Base-by-base conservation (phyloP, 1,140 invertebrate species). In the Brevipalpus yothersi region DNA sequence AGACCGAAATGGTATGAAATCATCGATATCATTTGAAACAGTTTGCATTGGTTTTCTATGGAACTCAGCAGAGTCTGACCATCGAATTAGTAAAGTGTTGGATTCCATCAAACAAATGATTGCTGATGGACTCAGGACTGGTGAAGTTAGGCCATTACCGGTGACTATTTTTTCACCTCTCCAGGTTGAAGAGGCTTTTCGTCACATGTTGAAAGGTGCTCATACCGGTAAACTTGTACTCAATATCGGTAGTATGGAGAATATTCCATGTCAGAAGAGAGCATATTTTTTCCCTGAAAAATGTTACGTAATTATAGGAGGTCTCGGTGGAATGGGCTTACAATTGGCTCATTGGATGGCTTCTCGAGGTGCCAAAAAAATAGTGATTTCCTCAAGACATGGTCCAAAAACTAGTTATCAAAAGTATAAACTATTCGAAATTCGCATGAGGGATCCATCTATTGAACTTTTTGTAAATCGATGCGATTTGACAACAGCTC, bases 141-240 rank as follows among this genome's bases (percentile, higher is more conserved):
- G 90, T 7, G 85, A 83, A 42, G 86, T 97, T 0, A 74, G 77
- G 53, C 91, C 91, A 1, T 71, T 96, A 9, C 81, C 82, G 1
- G 73, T 77, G 11, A 87, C 83, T 1, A 80, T 89, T 0, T 96
- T 86, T 69, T 73, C 77, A 19, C 81, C 84, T 65, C 77, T 82
- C 61, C 81, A 92, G 72, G 78, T 88, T n/a, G 90, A 95, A 71
- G 82, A 87, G 69, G 89, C 88, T 4, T 94, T 94, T 76, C 76
- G 80, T 63, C 95, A 79, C 69, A 94, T 96, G 87, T 89, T 89
- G 17, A 82, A 85, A 1, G 91, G 91, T 47, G 91, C 89, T 73
- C 91, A 96, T 70, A 91, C 94, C 62, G 91, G 91, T 65, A 96
- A 95, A 76, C 90, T 96, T 13, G 47, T 78, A 8, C 67, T 78